These are phyloP conservation scores for Aselliscus stoliczkanus DNA, from an alignment of 2,797 vertebrate genomes.

Conservation along the genomic window DNA sequence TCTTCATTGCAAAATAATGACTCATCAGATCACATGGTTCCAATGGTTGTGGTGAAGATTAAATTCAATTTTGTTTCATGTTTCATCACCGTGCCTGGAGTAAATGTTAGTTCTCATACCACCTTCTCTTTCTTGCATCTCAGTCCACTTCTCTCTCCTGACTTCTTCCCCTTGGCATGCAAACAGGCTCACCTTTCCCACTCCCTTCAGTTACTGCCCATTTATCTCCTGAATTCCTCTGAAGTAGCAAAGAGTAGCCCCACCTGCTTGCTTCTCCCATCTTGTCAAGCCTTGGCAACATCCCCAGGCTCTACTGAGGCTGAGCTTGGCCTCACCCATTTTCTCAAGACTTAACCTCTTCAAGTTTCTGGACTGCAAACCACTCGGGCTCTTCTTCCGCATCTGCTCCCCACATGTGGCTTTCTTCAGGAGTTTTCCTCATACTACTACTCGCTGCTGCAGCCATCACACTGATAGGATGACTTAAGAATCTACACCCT, in stretches of 20 bases:
- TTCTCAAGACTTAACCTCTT: background rate
- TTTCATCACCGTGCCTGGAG: background rate
- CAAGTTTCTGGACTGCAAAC: background rate
- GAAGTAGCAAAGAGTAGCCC: background rate
- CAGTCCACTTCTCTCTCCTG: background rate
- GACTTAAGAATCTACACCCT: background rate
- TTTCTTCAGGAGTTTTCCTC: background rate
- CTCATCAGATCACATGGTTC: background rate
- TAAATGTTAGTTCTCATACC: accelerated
- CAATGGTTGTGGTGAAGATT: background rate
- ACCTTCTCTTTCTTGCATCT: background rate
- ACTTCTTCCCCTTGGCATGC: background rate
- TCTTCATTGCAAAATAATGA: background rate
- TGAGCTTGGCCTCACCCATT: background rate
- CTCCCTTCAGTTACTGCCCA: background rate
- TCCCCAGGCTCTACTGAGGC: background rate
- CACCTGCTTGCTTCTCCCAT: background rate
- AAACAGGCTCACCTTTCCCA: background rate
- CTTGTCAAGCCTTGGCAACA: background rate
- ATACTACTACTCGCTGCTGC: too few species aligned
- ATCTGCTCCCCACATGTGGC: background rate
- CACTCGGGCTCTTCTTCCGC: background rate
- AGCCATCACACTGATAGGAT: background rate
- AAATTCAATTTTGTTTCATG: too few species aligned
- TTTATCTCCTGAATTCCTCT: background rate